phyloP scores from a whole-genome alignment of 2,113 vertebrate species.

The Otocyon megalotis region DNA sequence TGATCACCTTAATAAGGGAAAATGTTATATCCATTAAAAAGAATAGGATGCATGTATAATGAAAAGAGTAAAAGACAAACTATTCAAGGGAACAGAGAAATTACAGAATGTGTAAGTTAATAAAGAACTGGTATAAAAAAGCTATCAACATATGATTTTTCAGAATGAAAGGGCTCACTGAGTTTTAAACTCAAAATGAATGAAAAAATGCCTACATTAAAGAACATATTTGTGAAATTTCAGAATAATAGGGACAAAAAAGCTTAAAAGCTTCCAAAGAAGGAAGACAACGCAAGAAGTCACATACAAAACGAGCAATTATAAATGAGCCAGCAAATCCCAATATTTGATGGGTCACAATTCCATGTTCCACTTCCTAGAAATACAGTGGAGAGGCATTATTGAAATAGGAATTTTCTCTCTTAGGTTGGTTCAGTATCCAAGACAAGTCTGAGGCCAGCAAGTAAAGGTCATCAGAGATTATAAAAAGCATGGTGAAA shows the following conservation, averaged over 20 bases:
- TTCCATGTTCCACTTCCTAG: background rate
- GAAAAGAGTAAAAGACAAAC: slow-evolving; percentile 17
- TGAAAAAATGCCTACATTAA: background rate
- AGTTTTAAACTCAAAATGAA: background rate
- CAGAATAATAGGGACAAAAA: slow-evolving; percentile 3
- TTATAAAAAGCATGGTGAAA: background rate
- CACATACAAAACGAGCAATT: background rate
- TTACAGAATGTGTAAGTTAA: slow-evolving; percentile 37
- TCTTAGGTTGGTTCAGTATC: background rate
- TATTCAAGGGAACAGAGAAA: background rate
- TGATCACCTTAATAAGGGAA: background rate
- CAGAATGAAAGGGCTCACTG: background rate
- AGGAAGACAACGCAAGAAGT: slow-evolving; percentile 34
- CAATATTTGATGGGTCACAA: background rate
- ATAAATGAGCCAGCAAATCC: background rate
- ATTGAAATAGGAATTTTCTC: background rate
- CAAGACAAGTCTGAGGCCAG: background rate
- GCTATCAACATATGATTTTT: background rate
- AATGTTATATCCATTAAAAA: slow-evolving; percentile 10
- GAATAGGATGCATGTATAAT: background rate
- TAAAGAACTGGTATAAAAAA: background rate
- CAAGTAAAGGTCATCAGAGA: background rate
- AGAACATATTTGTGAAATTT: background rate
- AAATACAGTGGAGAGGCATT: background rate
- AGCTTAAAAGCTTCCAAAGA: slow-evolving; percentile 20